Conservation (phyloP, 2,113 vertebrate genomes). For the Callipepla californica region DNA sequence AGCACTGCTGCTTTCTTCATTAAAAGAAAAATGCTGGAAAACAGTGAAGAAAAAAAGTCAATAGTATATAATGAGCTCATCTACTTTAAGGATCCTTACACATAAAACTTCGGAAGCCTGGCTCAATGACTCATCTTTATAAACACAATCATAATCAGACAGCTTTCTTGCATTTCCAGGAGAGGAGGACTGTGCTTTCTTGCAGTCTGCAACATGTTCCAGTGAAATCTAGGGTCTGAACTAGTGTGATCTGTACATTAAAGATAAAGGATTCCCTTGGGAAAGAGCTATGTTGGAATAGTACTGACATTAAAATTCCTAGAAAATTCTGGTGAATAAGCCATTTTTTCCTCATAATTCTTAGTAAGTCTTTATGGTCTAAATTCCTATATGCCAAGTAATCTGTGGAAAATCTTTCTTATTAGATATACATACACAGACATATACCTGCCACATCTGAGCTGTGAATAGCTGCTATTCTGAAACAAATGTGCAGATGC, state of each 20-base stretch:
- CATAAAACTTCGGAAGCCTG: background rate
- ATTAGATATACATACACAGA: background rate
- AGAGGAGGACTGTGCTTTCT: background rate
- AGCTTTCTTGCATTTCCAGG: background rate
- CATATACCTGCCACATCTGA: fast-evolving
- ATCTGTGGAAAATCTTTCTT: background rate
- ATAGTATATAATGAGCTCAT: background rate
- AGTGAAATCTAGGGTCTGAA: background rate
- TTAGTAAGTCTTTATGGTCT: background rate
- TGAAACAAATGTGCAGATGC: background rate
- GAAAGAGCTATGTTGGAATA: background rate
- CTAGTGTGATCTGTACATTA: background rate
- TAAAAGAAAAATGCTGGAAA: background rate
- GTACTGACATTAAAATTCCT: background rate
- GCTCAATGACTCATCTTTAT: slow-evolving; percentile 1
- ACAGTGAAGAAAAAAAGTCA: background rate
- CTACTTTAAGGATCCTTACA: background rate
- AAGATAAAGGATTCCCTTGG: background rate
- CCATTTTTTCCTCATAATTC: background rate
- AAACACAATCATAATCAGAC: background rate
- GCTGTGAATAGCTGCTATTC: background rate
- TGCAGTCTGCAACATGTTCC: background rate
- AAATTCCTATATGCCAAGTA: background rate
- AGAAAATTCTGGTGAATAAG: background rate
- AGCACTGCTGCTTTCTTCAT: background rate